Base-by-base conservation (phyloP, 2,797 vertebrate genomes). In the Myripristis murdjan region DNA sequence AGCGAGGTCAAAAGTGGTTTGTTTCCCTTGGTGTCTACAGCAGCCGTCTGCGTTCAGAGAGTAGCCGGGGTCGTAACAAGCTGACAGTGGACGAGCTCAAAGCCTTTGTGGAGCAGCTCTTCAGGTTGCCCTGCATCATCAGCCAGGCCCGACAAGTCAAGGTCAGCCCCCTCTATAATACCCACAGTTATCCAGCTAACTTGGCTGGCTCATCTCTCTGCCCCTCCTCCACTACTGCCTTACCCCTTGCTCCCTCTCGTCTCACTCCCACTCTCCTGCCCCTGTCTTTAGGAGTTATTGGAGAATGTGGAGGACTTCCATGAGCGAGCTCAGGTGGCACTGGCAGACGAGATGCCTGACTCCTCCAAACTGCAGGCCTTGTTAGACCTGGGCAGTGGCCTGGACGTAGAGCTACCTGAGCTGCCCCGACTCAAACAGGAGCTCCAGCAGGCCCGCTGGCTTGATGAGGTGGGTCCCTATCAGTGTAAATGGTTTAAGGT, bases 291-390 rank as follows among this genome's bases (percentile, higher is more conserved):
- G 98, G 98, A 99, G 88, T 87, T 99, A 47, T 88, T 99, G 23
- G 98, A 99, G 87, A 98, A 97, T 20, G 98, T 99, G 63, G 97
- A 99, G 88, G 97, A 98, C 82, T 99, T 99, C 87, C 98, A 99
- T 0, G 97, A 99, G 72, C 96, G 97, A 61, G 95, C 98, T 39
- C 97, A 98, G 86, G 95, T 96, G 60, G 98, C 98, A 0, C 95
- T 99, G 90, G 92, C 94, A 1, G 98, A 99, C 47, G 96, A 97
- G 77, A 95, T 96, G 26, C 98, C 98, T 0, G 97, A 99, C 80
- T 99, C 98, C 1, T 95, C 95, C 65, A 99, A 99, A 90, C 94
- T 99, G 53, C 98, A 99, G 88, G 93, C 95, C 1, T 87, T 99
- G 59, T 91, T 99, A 86, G 98, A 99, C 70, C 92, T 99, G 90